phyloP scores from a whole-genome alignment of 2,113 vertebrate genomes.

The Syrrhaptes paradoxus region DNA sequence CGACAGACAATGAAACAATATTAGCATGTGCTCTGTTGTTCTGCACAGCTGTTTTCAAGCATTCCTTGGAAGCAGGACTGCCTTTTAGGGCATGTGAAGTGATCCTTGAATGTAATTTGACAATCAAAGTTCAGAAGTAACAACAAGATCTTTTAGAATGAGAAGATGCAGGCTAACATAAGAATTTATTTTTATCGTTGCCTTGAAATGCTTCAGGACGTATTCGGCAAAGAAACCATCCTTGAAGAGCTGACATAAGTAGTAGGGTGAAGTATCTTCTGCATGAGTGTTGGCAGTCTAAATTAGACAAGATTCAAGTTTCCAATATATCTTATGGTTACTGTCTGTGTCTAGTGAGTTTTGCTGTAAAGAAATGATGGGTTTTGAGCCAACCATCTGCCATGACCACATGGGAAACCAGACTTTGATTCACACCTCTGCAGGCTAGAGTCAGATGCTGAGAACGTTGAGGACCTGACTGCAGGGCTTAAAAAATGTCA shows the following conservation, averaged over 20 bases:
- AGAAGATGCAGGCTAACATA: background rate
- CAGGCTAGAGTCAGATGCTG: conserved; percentile 62
- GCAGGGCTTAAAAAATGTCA: background rate
- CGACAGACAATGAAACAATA: background rate
- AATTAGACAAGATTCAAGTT: conserved; percentile 25
- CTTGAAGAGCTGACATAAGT: conserved; percentile 34
- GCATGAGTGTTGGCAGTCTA: conserved; percentile 31
- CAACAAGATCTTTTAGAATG: background rate
- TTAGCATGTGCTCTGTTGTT: background rate
- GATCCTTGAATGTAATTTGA: background rate
- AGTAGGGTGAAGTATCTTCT: conserved; percentile 34
- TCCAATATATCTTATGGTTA: conserved; percentile 60
- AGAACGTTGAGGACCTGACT: conserved; percentile 50
- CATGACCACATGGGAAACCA: conserved; percentile 63
- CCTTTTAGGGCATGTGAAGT: background rate
- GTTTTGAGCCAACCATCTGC: conserved; percentile 63
- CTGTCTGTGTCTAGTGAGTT: conserved; percentile 63
- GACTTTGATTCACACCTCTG: conserved; percentile 68
- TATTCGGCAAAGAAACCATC: background rate
- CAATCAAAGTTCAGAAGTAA: background rate
- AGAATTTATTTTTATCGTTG: background rate
- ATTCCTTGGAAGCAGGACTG: background rate
- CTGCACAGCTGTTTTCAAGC: background rate
- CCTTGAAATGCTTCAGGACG: background rate
- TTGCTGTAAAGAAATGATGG: conserved; percentile 55